phyloP scores from a whole-genome alignment of 2,113 vertebrate species.

The Hippocampus barbouri region DNA sequence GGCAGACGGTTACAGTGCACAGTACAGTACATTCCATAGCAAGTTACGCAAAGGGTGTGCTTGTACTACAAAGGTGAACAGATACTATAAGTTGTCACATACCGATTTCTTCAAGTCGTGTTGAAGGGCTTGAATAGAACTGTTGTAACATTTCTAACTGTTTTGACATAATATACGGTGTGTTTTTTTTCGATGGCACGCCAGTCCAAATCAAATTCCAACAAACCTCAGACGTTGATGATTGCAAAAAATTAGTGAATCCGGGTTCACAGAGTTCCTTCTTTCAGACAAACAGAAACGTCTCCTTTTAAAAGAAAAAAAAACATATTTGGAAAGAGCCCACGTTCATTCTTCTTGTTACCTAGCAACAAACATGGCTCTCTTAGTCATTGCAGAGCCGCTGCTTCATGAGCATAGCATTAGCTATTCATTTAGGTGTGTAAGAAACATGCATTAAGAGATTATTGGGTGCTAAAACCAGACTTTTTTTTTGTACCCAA shows the following conservation, averaged over 20 bases:
- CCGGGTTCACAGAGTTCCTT: conserved; percentile 32
- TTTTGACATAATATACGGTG: not conserved
- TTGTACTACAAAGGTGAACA: conserved; percentile 28
- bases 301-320: conserved; percentile 53
- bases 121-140: not conserved
- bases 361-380: conserved; percentile 81
- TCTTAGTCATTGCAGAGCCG: conserved; percentile 71
- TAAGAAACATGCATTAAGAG: conserved; percentile 5
- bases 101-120: conserved; percentile 3
- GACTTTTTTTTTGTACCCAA: not conserved
- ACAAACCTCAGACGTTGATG: conserved; percentile 6
- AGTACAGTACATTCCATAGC: conserved; percentile 8
- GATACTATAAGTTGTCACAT: conserved; percentile 14
- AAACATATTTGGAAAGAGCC: conserved; percentile 74
- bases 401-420: conserved; percentile 27
- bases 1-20: conserved; percentile 23
- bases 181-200: not conserved
- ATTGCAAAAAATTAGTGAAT: conserved; percentile 36
- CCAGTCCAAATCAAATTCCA: conserved; percentile 9
- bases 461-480: conserved; percentile 18
- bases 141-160: not conserved
- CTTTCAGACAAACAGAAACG: conserved; percentile 53
- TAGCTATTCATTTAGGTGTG: not conserved
- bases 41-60: conserved; percentile 34
- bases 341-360: conserved; percentile 75